These are phyloP conservation scores for Drosophila asahinai DNA, from an alignment of 1,140 invertebrate genomes.

Conservation along the genomic window DNA sequence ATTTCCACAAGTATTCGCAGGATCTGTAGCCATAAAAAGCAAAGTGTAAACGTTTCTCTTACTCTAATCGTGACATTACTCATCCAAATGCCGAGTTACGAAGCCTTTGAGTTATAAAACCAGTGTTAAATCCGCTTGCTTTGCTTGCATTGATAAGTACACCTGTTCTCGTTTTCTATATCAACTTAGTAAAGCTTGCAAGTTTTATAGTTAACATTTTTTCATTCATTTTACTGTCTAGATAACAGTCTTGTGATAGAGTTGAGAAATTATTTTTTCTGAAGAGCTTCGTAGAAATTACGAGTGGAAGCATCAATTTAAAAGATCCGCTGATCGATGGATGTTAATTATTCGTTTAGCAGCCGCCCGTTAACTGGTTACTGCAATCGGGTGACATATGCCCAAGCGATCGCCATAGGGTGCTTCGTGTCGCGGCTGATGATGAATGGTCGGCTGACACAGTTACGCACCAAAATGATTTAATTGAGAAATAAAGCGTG, in stretches of 20 bases:
- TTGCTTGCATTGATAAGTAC: too few species aligned
- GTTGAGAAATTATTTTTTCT: not conserved
- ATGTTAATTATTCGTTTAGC: slow-evolving; percentile 27
- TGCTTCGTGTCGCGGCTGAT: slow-evolving; percentile 9
- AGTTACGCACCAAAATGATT: slow-evolving; percentile 58
- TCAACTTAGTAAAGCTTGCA: not conserved
- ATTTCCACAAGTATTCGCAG: not conserved
- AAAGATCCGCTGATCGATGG: slow-evolving; percentile 33
- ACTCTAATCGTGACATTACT: not conserved
- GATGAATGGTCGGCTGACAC: slow-evolving; percentile 49
- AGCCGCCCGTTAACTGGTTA: slow-evolving; percentile 18
- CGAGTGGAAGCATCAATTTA: not conserved
- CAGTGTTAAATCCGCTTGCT: too few species aligned
- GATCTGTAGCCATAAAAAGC: not conserved
- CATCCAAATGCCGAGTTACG: not conserved
- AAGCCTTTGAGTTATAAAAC: not conserved
- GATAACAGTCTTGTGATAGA: not conserved
- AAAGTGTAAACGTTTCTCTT: not conserved
- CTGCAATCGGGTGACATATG: slow-evolving; percentile 14
- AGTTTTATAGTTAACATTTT: too few species aligned
- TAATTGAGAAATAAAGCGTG: slow-evolving; percentile 50
- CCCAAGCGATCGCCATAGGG: slow-evolving; percentile 7
- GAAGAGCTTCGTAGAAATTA: not conserved
- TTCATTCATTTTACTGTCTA: not conserved
- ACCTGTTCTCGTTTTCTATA: too few species aligned